These are phyloP conservation scores for Hypomecis atomaria DNA, from an alignment of 2,888 invertebrate genomes.

Conservation along the genomic window DNA sequence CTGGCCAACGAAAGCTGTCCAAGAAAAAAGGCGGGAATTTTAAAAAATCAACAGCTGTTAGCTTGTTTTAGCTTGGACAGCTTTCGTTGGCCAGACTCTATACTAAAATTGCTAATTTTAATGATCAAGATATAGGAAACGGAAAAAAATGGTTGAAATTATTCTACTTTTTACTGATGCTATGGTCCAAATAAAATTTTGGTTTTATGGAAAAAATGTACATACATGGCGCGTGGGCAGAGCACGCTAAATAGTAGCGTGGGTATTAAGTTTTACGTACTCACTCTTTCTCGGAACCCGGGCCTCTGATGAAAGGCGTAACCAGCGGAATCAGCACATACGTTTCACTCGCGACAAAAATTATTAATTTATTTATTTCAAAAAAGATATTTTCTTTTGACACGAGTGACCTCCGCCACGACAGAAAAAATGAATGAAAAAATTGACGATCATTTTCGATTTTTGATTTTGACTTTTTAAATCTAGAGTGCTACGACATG, in stretches of 20 bases:
- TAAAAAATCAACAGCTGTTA: too few species aligned
- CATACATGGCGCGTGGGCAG: too few species aligned
- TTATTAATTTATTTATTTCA: conserved; percentile 42
- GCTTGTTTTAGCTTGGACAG: too few species aligned
- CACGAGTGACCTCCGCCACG: conserved; percentile 57
- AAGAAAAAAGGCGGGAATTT: too few species aligned
- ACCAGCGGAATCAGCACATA: conserved; percentile 80
- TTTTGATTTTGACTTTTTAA: conserved; percentile 54
- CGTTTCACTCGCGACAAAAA: conserved; percentile 58
- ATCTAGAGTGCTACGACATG: conserved; percentile 55
- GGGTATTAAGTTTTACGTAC: conserved; percentile 45
- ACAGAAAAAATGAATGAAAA: conserved; percentile 67
- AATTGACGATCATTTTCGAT: conserved; percentile 70
- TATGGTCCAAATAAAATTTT: too few species aligned
- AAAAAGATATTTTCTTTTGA: conserved; percentile 44
- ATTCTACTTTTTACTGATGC: too few species aligned
- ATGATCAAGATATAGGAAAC: too few species aligned
- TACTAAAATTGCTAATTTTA: too few species aligned
- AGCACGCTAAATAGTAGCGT: background rate
- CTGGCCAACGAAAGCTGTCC: too few species aligned
- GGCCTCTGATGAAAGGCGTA: conserved; percentile 80
- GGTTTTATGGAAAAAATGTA: too few species aligned
- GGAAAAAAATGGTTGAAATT: too few species aligned
- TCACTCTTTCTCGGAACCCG: conserved; percentile 82
- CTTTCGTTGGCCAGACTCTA: too few species aligned